These are phyloP conservation scores for Dicycla oo DNA, from an alignment of 2,888 invertebrate species.

Conservation along the genomic window DNA sequence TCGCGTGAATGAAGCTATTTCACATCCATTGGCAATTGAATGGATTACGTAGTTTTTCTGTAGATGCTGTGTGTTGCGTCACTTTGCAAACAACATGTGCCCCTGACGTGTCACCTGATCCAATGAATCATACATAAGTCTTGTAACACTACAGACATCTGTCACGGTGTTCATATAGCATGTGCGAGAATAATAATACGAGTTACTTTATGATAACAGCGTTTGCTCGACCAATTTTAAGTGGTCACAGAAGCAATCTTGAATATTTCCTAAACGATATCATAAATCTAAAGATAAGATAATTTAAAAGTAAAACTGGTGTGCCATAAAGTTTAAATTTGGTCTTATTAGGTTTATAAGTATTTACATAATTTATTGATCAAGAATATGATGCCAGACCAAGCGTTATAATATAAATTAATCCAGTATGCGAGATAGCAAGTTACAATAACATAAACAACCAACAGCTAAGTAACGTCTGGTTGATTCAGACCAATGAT, in stretches of 20 bases:
- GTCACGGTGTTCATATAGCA: conserved; percentile 29
- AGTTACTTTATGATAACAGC: conserved; percentile 36
- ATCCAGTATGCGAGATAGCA: conserved; percentile 22
- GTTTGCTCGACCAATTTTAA: conserved; percentile 38
- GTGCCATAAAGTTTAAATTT: conserved; percentile 23
- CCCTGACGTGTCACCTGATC: conserved; percentile 59
- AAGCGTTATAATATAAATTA: conserved; percentile 30
- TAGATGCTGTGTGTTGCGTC: conserved; percentile 56
- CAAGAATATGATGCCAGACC: conserved; percentile 17
- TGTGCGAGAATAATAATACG: conserved; percentile 26
- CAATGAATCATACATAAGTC: conserved; percentile 56
- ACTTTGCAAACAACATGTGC: conserved; percentile 50
- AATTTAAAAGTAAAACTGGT: conserved; percentile 15
- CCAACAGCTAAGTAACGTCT: conserved; percentile 4
- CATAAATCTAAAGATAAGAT: conserved; percentile 47
- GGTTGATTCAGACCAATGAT: conserved; percentile 23
- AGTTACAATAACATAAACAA: conserved; percentile 35
- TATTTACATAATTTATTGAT: conserved; percentile 17
- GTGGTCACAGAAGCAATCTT: conserved; percentile 34
- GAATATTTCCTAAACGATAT: conserved; percentile 46
- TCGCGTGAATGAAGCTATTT: conserved; percentile 64
- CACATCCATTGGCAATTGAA: conserved; percentile 47
- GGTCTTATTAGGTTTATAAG: conserved; percentile 9
- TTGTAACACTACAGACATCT: conserved; percentile 44
- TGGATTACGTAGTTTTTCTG: conserved; percentile 59